phyloP scores from a whole-genome alignment of 2,797 vertebrate genomes.

The Tenualosa ilisha region DNA sequence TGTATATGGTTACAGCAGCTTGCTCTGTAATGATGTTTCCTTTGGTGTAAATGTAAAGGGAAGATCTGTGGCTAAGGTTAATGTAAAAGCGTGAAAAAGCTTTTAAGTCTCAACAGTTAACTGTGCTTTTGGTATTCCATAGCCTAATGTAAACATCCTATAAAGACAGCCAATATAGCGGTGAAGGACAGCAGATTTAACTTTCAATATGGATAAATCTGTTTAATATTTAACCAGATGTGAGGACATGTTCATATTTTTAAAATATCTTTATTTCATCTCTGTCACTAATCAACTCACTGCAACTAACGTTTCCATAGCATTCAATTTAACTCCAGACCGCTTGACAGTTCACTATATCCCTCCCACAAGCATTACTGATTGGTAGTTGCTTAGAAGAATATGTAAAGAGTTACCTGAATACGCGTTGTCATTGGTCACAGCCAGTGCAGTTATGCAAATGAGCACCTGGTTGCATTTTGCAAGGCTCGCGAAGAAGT shows the following conservation, averaged over 20 bases:
- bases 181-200: not conserved
- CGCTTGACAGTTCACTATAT: constrained; percentile 49
- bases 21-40: constrained; percentile 73
- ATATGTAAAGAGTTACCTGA: constrained; percentile 72
- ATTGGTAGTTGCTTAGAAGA: constrained; percentile 64
- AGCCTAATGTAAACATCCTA: not conserved
- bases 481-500: constrained; percentile 57
- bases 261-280: not conserved
- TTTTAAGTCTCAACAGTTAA: constrained; percentile 11
- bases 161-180: not conserved
- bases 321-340: not conserved
- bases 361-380: constrained; percentile 57
- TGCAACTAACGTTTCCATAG: not conserved
- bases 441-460: constrained; percentile 77
- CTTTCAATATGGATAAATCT: not conserved
- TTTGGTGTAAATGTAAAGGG: constrained; percentile 47
- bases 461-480: constrained; percentile 82
- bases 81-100: constrained; percentile 17
- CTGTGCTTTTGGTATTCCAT: not conserved
- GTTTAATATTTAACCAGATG: not conserved
- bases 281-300: not conserved
- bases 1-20: constrained; percentile 66
- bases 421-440: constrained; percentile 68
- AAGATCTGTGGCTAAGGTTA: not conserved
- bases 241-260: not conserved